These are phyloP conservation scores for Brenthis hecate DNA, from an alignment of 2,888 invertebrate genomes.

Conservation along the genomic window DNA sequence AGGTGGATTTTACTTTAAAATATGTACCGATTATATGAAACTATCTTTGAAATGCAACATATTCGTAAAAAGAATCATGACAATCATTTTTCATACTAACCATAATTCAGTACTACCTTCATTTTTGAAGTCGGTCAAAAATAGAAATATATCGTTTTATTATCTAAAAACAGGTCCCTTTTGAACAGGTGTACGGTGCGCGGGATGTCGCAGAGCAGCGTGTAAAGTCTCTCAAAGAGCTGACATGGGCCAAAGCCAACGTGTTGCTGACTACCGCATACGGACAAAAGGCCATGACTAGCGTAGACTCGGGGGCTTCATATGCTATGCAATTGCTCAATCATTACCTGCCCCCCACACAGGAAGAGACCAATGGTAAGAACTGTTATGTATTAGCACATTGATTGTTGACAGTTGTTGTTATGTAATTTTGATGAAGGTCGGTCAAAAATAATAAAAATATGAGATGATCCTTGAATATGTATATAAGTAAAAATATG, in stretches of 20 bases:
- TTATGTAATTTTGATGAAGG: neutral
- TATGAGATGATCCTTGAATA: no score
- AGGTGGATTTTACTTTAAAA: no score
- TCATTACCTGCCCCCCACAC: slow-evolving; percentile 84
- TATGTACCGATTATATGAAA: no score
- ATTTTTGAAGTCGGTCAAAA: neutral
- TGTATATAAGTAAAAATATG: no score
- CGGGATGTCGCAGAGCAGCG: slow-evolving; percentile 80
- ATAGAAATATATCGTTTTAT: neutral
- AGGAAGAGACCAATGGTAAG: slow-evolving; percentile 77
- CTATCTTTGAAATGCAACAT: no score
- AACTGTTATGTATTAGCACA: slow-evolving; percentile 20
- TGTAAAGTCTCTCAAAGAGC: slow-evolving; percentile 85
- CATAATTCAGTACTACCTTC: no score
- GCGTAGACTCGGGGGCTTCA: slow-evolving; percentile 86
- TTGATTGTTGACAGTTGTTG: no score
- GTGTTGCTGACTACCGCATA: slow-evolving; percentile 86
- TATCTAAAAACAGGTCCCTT: slow-evolving; percentile 10
- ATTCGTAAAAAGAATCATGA: no score
- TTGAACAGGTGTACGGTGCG: slow-evolving; percentile 69
- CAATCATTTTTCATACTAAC: no score
- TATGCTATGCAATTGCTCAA: slow-evolving; percentile 88
- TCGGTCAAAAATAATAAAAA: neutral
- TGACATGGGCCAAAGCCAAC: slow-evolving; percentile 88
- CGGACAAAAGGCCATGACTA: slow-evolving; percentile 85